Conservation (phyloP, 2,888 invertebrate genomes). For the Endotricha flammealis region DNA sequence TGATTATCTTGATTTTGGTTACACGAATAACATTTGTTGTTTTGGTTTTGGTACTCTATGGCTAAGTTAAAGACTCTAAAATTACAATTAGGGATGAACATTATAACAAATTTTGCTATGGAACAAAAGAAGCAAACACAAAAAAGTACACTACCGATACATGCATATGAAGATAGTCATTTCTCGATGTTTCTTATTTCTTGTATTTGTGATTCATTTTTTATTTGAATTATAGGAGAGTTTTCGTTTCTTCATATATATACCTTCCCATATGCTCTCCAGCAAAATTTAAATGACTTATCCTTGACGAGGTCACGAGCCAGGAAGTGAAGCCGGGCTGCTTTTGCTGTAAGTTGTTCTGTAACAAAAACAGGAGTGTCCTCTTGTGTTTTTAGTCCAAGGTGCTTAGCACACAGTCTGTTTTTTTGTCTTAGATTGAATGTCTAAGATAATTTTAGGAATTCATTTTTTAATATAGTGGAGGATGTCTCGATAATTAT, state of each 20-base stretch:
- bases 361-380: conserved; percentile 9
- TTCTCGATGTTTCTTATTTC: background rate
- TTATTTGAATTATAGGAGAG: conserved; percentile 8
- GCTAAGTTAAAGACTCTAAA: background rate
- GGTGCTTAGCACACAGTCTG: conserved; percentile 9
- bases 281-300: conserved; percentile 6
- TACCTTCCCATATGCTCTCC: conserved; percentile 11
- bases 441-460: conserved; percentile 2
- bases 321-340: conserved; percentile 5
- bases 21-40: background rate
- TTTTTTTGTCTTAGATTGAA: conserved; percentile 7
- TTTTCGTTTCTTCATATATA: conserved; percentile 10
- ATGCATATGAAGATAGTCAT: background rate
- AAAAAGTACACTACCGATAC: background rate
- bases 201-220: conserved; percentile 4
- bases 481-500: conserved; percentile 8
- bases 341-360: conserved; percentile 7
- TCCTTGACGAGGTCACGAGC: conserved; percentile 8
- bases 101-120: background rate
- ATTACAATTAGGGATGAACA: background rate
- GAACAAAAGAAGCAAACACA: background rate
- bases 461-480: conserved; percentile 3
- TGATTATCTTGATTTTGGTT: background rate
- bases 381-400: conserved; percentile 2
- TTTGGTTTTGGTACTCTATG: background rate